Evolutionary conservation across 2,888 invertebrate genomes (phyloP).

Genomic region (Dermolepida albohirtum): DNA sequence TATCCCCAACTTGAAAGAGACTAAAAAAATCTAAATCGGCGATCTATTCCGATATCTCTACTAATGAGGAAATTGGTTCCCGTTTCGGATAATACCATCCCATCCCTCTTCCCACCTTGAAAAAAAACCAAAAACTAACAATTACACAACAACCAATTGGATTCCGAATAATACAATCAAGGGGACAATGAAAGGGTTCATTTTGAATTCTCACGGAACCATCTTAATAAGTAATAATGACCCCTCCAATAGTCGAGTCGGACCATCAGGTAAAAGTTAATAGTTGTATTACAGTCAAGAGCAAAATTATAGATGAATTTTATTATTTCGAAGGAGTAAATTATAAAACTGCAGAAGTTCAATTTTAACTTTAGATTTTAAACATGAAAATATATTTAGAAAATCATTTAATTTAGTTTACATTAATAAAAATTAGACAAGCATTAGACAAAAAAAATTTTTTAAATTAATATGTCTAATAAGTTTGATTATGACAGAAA

Average conservation of each 20-base stretch:
- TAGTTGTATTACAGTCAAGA: constrained; percentile 3
- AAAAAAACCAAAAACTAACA: constrained; percentile 24
- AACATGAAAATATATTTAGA: too few species aligned
- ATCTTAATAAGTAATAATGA: constrained; percentile 42
- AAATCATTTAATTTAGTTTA: too few species aligned
- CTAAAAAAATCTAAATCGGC: background rate
- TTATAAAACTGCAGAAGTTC: too few species aligned
- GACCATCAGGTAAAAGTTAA: constrained; percentile 21
- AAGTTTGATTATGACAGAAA: too few species aligned
- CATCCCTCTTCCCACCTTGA: too few species aligned
- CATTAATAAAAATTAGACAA: too few species aligned
- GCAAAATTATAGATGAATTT: too few species aligned
- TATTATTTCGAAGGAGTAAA: too few species aligned
- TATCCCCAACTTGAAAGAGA: too few species aligned
- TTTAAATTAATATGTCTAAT: too few species aligned
- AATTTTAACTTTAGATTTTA: too few species aligned
- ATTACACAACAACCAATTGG: constrained; percentile 30
- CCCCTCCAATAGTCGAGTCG: constrained; percentile 16
- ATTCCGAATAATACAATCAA: constrained; percentile 34
- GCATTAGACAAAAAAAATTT: too few species aligned
- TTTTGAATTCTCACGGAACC: constrained; percentile 32
- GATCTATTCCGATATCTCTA: constrained; percentile 3
- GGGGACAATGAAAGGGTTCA: constrained; percentile 41
- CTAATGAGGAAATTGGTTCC: constrained; percentile 26
- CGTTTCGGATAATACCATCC: constrained; percentile 6